A percentile compares a stretch with the other conserved stretches of the same genome.
Evolutionary conservation across 2,113 vertebrate genomes (phyloP).

Genomic region (Otis tarda): DNA sequence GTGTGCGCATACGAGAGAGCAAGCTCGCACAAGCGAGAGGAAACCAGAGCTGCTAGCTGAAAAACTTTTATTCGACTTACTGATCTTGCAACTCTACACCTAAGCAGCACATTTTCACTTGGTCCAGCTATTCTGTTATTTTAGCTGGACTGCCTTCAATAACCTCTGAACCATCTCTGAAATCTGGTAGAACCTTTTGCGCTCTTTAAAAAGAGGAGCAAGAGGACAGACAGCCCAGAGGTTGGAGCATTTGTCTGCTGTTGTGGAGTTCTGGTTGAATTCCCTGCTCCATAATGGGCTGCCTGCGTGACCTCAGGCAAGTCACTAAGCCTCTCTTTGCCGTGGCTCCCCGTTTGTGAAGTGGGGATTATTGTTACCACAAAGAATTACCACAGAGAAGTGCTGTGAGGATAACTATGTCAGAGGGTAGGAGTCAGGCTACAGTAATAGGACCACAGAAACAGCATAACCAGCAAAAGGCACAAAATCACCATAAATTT

Average conservation of each 20-base stretch:
- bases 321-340: conserved; percentile 18
- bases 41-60: conserved; percentile 24
- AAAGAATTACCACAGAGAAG: conserved; percentile 25
- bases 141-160: conserved; percentile 40
- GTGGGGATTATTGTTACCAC: conserved; percentile 9
- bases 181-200: conserved; percentile 28
- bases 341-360: neutral
- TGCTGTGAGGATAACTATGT: neutral
- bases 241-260: neutral
- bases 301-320: conserved; percentile 22
- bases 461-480: neutral
- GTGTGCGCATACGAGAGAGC: neutral
- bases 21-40: neutral
- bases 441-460: neutral
- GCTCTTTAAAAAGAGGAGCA: neutral
- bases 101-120: conserved; percentile 30
- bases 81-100: conserved; percentile 52
- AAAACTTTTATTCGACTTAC: conserved; percentile 48
- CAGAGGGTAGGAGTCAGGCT: neutral
- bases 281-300: neutral
- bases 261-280: neutral
- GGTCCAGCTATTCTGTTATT: conserved; percentile 50
- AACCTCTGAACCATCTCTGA: conserved; percentile 55
- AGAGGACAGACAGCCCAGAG: neutral
- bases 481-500: neutral